Evolutionary conservation across 2,888 invertebrate genomes (phyloP).

Genomic region (Agrilus biguttatus): DNA sequence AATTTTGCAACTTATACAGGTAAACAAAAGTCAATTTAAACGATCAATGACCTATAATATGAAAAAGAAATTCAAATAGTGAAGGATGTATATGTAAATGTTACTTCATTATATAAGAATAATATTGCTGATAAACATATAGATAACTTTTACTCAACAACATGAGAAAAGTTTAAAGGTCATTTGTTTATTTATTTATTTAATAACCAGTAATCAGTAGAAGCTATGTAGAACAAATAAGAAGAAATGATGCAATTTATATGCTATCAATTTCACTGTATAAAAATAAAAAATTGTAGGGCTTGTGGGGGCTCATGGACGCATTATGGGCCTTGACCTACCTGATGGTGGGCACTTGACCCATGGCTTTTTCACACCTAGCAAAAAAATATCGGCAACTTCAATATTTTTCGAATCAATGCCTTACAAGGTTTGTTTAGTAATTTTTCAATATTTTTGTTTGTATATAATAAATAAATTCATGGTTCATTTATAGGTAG

Average conservation of each 20-base stretch:
- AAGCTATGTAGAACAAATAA: no score
- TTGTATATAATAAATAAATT: neutral
- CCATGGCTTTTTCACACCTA: constrained; percentile 80
- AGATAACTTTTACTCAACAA: no score
- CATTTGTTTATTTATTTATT: no score
- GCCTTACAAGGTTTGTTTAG: constrained; percentile 71
- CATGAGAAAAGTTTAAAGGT: no score
- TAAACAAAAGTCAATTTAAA: constrained; percentile 8
- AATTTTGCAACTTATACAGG: constrained; percentile 95
- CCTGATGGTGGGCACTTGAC: constrained; percentile 96
- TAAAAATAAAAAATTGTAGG: constrained; percentile 13
- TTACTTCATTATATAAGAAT: no score
- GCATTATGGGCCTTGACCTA: constrained; percentile 93
- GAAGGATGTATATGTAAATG: no score
- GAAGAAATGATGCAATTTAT: no score
- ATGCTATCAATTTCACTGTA: no score
- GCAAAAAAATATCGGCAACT: constrained; percentile 88
- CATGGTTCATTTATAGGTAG: constrained; percentile 31
- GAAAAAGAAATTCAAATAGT: no score
- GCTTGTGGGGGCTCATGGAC: constrained; percentile 76
- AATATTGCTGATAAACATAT: no score
- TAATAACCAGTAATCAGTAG: no score
- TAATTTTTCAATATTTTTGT: neutral
- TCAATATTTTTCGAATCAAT: constrained; percentile 97
- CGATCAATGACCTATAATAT: no score